A percentile compares a stretch with the other conserved stretches of the same genome.
Conservation (phyloP, 2,797 vertebrate species). For the Orientallactaga sibirica region DNA sequence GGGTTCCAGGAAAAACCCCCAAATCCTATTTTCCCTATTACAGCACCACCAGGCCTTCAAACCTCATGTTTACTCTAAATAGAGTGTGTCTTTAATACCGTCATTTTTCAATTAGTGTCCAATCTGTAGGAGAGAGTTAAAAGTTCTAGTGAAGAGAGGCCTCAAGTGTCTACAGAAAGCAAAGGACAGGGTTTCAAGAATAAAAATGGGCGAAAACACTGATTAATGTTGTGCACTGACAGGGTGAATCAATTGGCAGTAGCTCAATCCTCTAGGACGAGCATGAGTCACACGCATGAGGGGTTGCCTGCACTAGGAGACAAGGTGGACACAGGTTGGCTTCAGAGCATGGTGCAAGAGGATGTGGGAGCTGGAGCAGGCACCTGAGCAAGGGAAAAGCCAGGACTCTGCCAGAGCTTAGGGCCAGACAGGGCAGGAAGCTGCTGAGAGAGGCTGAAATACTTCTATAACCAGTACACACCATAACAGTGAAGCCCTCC, state of each 20-base stretch:
- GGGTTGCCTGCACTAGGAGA: not conserved
- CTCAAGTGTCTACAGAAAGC: not conserved
- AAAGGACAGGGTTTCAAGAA: constrained; percentile 54
- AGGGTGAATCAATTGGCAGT: constrained; percentile 31
- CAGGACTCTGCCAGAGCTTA: fast-evolving
- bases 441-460: not conserved
- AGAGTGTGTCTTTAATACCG: not conserved
- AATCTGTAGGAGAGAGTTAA: not conserved
- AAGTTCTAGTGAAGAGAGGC: not conserved
- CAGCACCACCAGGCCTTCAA: fast-evolving
- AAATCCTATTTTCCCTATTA: too few species aligned
- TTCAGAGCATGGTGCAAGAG: not conserved
- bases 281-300: not conserved
- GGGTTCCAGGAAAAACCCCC: too few species aligned
- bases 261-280: not conserved
- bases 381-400: not conserved
- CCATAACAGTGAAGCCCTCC: not conserved
- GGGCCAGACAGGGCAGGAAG: not conserved
- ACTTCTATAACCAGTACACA: not conserved
- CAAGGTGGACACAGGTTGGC: not conserved
- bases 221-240: not conserved
- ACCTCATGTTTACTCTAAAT: fast-evolving
- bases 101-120: not conserved
- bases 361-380: too few species aligned
- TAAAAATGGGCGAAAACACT: constrained; percentile 34